Conservation (phyloP, 2,888 invertebrate genomes). For the Drepanosiphum platanoidis region DNA sequence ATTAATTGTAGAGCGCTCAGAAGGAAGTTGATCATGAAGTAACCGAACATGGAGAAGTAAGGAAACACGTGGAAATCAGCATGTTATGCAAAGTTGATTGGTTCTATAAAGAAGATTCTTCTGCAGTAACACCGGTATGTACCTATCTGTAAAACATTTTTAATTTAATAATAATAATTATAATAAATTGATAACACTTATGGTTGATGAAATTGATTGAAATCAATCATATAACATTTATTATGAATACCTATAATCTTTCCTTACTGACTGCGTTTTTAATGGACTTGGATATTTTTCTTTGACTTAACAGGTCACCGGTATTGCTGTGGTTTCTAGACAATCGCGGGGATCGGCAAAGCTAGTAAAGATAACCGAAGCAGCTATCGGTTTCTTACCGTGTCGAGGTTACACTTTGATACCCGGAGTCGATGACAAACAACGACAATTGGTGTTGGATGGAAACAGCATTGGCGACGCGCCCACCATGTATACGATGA, state of each 20-base stretch:
- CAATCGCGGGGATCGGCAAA: constrained; percentile 70
- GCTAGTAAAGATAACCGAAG: constrained; percentile 72
- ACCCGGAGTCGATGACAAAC: constrained; percentile 75
- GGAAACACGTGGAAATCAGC: constrained; percentile 74
- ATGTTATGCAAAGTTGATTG: constrained; percentile 77
- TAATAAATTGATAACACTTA: too few species aligned
- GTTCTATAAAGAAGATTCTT: constrained; percentile 74
- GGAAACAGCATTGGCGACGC: constrained; percentile 74
- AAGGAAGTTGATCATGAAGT: constrained; percentile 68
- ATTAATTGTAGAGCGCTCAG: constrained; percentile 68
- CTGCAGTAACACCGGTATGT: constrained; percentile 67
- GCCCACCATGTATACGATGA: constrained; percentile 75
- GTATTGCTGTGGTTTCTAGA: constrained; percentile 72
- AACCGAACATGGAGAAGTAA: constrained; percentile 68
- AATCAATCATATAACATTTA: neutral
- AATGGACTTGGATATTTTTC: too few species aligned
- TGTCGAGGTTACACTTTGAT: constrained; percentile 72
- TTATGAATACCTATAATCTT: neutral
- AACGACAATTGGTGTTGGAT: constrained; percentile 73
- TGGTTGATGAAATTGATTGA: too few species aligned
- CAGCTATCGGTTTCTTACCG: constrained; percentile 71
- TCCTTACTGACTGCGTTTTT: too few species aligned
- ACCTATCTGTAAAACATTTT: neutral
- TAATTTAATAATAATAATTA: too few species aligned
- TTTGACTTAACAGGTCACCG: constrained; percentile 70